Evolutionary conservation across 2,113 vertebrate genomes (phyloP).

Genomic region (Archocentrus centrarchus): DNA sequence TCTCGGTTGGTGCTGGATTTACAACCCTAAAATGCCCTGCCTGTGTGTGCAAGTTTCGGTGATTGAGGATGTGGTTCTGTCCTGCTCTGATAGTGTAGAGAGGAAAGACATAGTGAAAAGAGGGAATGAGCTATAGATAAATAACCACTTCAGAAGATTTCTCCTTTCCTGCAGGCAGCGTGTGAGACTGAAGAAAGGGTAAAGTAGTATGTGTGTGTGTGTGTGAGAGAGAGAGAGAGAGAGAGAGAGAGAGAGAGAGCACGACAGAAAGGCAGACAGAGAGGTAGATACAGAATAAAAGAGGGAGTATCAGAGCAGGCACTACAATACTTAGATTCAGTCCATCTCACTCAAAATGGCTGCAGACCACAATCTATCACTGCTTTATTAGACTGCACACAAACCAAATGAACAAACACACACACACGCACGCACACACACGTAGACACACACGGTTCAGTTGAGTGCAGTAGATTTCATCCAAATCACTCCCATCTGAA

Average conservation of each 20-base stretch:
- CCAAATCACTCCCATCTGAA: conserved; percentile 66
- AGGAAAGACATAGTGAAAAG: conserved; percentile 47
- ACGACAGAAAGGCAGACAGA: background rate
- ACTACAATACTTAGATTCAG: conserved; percentile 59
- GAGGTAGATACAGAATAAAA: conserved; percentile 17
- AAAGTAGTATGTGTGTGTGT: background rate
- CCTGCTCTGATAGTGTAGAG: conserved; percentile 40
- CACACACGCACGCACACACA: background rate
- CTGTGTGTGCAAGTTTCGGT: conserved; percentile 14
- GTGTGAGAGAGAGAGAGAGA: background rate
- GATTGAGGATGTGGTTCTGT: conserved; percentile 44
- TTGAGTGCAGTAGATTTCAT: conserved; percentile 61
- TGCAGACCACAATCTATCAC: conserved; percentile 55
- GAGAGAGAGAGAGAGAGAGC: background rate
- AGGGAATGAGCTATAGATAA: conserved; percentile 68
- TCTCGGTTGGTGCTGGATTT: conserved; percentile 59
- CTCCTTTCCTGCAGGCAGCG: conserved; percentile 32
- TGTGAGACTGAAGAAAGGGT: conserved; percentile 15
- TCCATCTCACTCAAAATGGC: conserved; percentile 66
- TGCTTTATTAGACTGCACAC: conserved; percentile 62
- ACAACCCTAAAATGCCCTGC: conserved; percentile 40
- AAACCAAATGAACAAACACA: conserved; percentile 44
- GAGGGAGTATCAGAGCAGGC: conserved; percentile 28
- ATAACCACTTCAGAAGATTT: conserved; percentile 59
- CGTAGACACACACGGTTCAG: conserved; percentile 3